These are phyloP conservation scores for Caenorhabditis sp. DNA, from an alignment of 2,888 invertebrate genomes.

Conservation along the genomic window DNA sequence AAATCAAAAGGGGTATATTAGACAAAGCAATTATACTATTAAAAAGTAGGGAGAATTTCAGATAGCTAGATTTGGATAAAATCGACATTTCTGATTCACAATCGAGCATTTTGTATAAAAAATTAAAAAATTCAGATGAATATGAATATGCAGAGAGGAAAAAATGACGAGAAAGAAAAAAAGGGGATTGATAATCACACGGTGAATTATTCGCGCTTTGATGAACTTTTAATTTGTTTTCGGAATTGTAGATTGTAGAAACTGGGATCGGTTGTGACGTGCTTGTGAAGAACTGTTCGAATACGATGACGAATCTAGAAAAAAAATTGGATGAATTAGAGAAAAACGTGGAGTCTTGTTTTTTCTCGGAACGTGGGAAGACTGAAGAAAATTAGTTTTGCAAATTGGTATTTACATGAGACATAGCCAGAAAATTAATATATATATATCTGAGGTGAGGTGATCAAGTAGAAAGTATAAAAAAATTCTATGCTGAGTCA, in stretches of 20 bases:
- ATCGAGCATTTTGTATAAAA: too few species aligned
- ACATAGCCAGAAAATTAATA: too few species aligned
- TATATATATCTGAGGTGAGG: too few species aligned
- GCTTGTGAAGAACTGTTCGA: not conserved
- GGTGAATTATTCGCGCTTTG: not conserved
- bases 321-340: not conserved
- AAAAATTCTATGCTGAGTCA: too few species aligned
- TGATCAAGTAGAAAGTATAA: too few species aligned
- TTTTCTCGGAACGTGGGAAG: too few species aligned
- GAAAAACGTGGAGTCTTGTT: not conserved
- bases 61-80: conserved; percentile 14
- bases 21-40: conserved; percentile 6
- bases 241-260: conserved; percentile 8
- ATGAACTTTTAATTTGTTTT: conserved; percentile 10
- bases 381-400: too few species aligned
- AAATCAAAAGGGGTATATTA: conserved; percentile 14
- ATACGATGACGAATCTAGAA: conserved; percentile 13
- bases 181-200: not conserved
- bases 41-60: conserved; percentile 7
- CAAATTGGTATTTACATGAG: too few species aligned
- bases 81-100: conserved; percentile 9
- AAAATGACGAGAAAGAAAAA: too few species aligned
- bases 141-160: too few species aligned
- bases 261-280: conserved; percentile 6
- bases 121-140: too few species aligned